Base-by-base conservation (phyloP, 2,113 vertebrate species). In the Falcunculus frontatus region DNA sequence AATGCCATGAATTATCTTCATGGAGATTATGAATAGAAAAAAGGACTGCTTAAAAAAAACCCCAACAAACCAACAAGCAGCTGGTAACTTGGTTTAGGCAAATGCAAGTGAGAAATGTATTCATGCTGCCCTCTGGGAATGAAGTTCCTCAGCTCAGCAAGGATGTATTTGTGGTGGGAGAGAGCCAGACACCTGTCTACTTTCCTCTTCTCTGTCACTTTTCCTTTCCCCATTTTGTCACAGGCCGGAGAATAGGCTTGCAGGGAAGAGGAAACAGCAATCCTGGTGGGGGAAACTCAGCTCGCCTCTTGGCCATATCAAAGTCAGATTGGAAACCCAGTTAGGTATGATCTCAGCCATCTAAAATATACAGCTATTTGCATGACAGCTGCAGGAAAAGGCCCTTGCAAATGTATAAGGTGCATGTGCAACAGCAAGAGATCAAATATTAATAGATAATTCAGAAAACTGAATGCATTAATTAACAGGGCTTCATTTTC, bases 271-370 rank as follows among this genome's bases (percentile, higher is more conserved):
- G 93, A 96, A 95, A 87, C 57, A 82, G 74, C 87, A 92, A 10
- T 96, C 37, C 95, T 94, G 77, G 94, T 91, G 82, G 80, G 63
- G 69, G 62, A 95, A 97, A 94, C 74, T 94, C 83, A 82, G 81
- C 90, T 97, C 90, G 81, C 60, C 91, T 97, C 69, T 81, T 73
- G 80, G 93, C 75, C 49, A 75, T 62, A 80, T 62, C 9, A 30
- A 94, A 95, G 73, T 97, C 87, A 96, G 85, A 89, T 95, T 84
- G n/a, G 23, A 79, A 95, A 87, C 74, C 60, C 42, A 46, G 55
- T 47, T 79, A 44, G 30, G 20, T 72, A 52, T 63, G 60, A 70
- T 32, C 73, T 81, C 68, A 67, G 55, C 27, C n/a, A 53, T 53
- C 23, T 57, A 27, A 80, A 57, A 57, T 8, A 64, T 2, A 12